Percentiles rank a stretch among this genome's conserved stretches.
phyloP scores from a whole-genome alignment of 2,113 vertebrate species.

The Leptobrachium leishanense region DNA sequence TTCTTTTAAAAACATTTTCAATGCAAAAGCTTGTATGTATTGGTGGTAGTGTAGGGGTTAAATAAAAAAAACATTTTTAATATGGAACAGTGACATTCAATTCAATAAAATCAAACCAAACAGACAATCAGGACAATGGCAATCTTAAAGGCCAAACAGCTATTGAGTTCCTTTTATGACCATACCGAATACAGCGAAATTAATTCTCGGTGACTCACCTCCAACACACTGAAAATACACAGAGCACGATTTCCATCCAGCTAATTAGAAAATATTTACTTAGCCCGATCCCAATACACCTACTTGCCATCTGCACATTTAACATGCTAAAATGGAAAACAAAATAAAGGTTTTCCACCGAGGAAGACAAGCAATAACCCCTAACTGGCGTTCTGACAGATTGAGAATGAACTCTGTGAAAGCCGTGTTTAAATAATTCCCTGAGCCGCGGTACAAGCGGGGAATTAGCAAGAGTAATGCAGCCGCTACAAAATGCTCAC shows the following conservation, averaged over 20 bases:
- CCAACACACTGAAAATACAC: constrained; percentile 22
- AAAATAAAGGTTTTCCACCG: constrained; percentile 4
- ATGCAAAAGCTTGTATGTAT: too few species aligned
- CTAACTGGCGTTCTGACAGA: neutral
- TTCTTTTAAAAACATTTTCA: too few species aligned
- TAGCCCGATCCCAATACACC: constrained; percentile 43
- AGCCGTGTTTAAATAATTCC: neutral
- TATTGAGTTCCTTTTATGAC: constrained; percentile 34
- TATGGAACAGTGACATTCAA: neutral
- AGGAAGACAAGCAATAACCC: neutral
- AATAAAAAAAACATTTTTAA: constrained; percentile 1
- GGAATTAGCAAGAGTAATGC: neutral
- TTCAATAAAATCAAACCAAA: constrained; percentile 21
- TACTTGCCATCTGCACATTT: constrained; percentile 39
- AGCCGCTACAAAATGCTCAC: too few species aligned
- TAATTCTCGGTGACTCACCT: constrained; percentile 27
- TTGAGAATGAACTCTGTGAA: neutral
- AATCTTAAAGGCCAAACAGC: constrained; percentile 33
- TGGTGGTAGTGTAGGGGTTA: too few species aligned
- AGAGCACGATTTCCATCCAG: constrained; percentile 32
- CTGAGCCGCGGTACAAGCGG: neutral
- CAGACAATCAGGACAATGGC: constrained; percentile 16
- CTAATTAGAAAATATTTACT: constrained; percentile 46
- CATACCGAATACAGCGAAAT: constrained; percentile 17
- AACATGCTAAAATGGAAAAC: constrained; percentile 33